Percentiles rank a stretch among this genome's conserved stretches.
phyloP scores from a whole-genome alignment of 2,797 vertebrate species.

The Thalassophryne amazonica region DNA sequence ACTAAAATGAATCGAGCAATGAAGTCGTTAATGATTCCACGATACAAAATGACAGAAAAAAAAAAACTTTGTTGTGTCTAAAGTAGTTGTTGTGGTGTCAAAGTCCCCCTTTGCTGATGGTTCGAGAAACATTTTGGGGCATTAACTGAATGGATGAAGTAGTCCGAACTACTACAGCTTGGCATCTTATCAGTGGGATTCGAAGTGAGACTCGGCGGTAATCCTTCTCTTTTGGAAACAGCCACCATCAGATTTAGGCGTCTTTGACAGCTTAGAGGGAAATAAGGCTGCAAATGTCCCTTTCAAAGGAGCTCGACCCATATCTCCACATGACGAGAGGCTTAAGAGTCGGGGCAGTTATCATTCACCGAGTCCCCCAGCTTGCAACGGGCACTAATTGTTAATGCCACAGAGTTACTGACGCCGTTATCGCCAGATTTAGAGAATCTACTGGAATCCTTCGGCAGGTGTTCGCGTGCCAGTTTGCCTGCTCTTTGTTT shows the following conservation, averaged over 20 bases:
- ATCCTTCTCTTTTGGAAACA: slow-evolving; percentile 67
- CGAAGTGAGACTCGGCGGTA: slow-evolving; percentile 61
- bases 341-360: slow-evolving; percentile 60
- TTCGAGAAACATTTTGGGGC: slow-evolving; percentile 6
- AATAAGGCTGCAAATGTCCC: slow-evolving; percentile 64
- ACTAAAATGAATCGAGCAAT: too few species aligned
- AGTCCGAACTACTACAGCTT: slow-evolving; percentile 36
- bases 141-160: slow-evolving; percentile 44
- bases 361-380: slow-evolving; percentile 48
- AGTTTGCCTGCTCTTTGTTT: slow-evolving; percentile 17
- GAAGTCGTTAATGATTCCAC: too few species aligned
- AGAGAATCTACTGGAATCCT: slow-evolving; percentile 26
- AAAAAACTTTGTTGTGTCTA: too few species aligned
- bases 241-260: slow-evolving; percentile 58
- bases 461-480: slow-evolving; percentile 24
- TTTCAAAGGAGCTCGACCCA: slow-evolving; percentile 53
- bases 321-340: slow-evolving; percentile 57
- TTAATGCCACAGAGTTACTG: slow-evolving; percentile 39
- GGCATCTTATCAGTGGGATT: slow-evolving; percentile 62
- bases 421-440: slow-evolving; percentile 46
- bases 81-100: too few species aligned
- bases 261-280: slow-evolving; percentile 69
- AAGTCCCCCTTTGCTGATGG: slow-evolving; percentile 15
- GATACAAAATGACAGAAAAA: too few species aligned
- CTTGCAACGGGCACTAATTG: slow-evolving; percentile 55